These are phyloP conservation scores for Stictocephala bisonia DNA, from an alignment of 2,888 invertebrate species.

Conservation along the genomic window DNA sequence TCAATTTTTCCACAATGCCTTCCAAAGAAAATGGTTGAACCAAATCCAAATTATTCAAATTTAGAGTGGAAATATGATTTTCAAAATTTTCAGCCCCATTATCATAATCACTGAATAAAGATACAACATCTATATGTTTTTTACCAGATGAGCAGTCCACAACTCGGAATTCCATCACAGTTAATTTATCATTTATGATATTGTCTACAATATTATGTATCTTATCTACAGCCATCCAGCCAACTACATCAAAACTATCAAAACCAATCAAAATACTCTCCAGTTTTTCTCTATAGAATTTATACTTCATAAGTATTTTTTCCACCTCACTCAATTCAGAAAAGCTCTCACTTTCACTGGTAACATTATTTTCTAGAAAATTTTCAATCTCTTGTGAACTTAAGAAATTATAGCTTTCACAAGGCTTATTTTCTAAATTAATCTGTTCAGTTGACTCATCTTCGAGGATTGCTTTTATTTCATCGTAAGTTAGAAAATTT, in stretches of 20 bases:
- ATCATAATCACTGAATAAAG: neutral
- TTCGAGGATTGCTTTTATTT: neutral
- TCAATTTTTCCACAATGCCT: neutral
- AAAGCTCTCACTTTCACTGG: neutral
- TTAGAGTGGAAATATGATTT: conserved; percentile 4
- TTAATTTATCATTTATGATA: neutral
- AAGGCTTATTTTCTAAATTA: neutral
- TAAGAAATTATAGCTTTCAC: neutral
- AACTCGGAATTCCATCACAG: neutral
- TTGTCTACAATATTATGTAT: conserved; percentile 8
- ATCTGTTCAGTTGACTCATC: neutral
- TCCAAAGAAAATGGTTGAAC: no score
- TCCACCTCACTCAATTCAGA: neutral
- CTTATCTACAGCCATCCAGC: conserved; percentile 34
- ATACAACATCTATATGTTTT: conserved; percentile 15
- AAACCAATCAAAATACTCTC: neutral
- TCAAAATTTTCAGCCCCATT: neutral
- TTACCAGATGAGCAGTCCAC: conserved; percentile 3
- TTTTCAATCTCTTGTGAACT: neutral
- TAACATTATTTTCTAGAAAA: neutral
- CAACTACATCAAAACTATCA: conserved; percentile 34
- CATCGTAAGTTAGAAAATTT: neutral
- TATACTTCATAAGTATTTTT: neutral
- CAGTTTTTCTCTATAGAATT: neutral
- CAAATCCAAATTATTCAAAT: neutral